Percentiles rank a stretch among this genome's conserved stretches.
Conservation (phyloP, 1,140 invertebrate species). For the Lasaia peninsularis region DNA sequence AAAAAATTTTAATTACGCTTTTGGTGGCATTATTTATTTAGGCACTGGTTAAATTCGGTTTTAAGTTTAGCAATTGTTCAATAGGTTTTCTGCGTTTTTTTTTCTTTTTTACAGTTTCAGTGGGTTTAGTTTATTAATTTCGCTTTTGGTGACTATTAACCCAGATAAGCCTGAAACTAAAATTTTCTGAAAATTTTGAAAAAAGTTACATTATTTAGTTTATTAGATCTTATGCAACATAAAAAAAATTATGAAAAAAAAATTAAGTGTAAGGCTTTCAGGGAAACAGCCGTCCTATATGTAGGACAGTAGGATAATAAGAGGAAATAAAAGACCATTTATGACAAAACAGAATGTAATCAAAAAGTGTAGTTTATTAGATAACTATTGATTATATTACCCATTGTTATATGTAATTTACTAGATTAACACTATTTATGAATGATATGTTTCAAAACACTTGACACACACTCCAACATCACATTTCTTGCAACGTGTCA, state of each 20-base stretch:
- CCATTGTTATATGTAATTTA: constrained; percentile 43
- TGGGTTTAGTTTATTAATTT: no score
- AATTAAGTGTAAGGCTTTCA: constrained; percentile 42
- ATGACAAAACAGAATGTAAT: constrained; percentile 45
- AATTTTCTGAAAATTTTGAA: constrained; percentile 33
- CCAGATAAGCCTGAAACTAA: constrained; percentile 41
- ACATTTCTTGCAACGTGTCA: constrained; percentile 45
- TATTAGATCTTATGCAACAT: constrained; percentile 39
- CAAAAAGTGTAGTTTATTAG: constrained; percentile 47
- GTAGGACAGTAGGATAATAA: constrained; percentile 47
- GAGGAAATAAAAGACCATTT: constrained; percentile 45
- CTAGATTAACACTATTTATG: constrained; percentile 38
- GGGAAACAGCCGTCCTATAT: constrained; percentile 45
- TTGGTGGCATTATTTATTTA: no score
- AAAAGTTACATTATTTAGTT: constrained; percentile 35
- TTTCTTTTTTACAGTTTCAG: no score
- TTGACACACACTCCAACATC: constrained; percentile 40
- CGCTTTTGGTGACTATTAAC: constrained; percentile 15
- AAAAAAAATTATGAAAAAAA: constrained; percentile 40
- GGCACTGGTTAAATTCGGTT: no score
- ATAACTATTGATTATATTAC: constrained; percentile 43
- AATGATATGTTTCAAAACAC: constrained; percentile 34
- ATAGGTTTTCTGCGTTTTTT: no score
- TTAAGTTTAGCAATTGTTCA: no score
- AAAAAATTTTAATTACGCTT: no score